These are phyloP conservation scores for Galaxea fascicularis DNA, from an alignment of 92 coral and sea anemone genomes.

Conservation along the genomic window DNA sequence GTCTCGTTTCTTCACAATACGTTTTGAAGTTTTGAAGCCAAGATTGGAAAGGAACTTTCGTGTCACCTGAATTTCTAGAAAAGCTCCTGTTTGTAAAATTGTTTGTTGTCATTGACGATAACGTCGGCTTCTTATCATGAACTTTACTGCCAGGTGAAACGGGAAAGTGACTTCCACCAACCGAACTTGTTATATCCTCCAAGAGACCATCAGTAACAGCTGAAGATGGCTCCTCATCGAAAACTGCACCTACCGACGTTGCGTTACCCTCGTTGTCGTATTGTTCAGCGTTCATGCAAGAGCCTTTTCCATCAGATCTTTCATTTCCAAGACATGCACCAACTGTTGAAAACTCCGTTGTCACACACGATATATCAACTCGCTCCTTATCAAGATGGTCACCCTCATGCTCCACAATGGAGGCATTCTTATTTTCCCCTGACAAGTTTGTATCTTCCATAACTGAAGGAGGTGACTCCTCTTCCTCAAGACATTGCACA, in stretches of 20 bases:
- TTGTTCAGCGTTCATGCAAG: background rate
- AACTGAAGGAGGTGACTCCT: background rate
- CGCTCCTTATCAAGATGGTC: background rate
- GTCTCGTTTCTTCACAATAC: background rate
- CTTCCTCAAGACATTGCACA: background rate
- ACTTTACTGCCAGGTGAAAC: background rate
- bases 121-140: background rate
- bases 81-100: background rate
- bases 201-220: background rate
- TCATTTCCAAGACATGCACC: background rate
- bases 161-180: no score
- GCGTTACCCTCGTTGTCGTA: background rate
- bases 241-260: background rate
- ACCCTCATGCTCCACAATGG: background rate
- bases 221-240: background rate
- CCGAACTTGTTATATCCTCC: background rate
- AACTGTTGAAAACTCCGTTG: background rate
- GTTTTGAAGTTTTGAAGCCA: conserved; percentile 15
- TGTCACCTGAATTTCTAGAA: background rate
- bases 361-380: background rate
- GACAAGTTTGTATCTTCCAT: background rate
- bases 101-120: background rate
- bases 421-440: background rate
- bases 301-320: background rate
- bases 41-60: background rate